These are phyloP conservation scores for Stichopus chloronotus DNA, from an alignment of 35 echinoderm and acorn worm genomes.

Conservation along the genomic window DNA sequence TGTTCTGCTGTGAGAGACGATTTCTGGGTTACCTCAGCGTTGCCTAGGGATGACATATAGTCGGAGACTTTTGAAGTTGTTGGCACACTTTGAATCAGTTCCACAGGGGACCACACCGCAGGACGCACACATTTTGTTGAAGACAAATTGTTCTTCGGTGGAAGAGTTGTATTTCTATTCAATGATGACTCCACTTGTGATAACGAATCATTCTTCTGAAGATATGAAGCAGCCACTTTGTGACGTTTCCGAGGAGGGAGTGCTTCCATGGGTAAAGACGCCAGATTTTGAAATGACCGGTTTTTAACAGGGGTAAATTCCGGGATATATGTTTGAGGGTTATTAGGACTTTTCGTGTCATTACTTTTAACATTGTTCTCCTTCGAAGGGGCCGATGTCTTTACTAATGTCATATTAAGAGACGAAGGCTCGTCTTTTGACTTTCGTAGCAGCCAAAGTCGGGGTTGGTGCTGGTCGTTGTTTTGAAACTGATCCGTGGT, in stretches of 20 bases:
- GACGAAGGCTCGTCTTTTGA: not conserved
- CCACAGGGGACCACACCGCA: not conserved
- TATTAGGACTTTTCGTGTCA: not conserved
- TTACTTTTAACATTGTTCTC: no score
- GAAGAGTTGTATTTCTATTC: no score
- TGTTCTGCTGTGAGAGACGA: not conserved
- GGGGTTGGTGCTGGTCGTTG: not conserved
- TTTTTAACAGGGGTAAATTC: not conserved
- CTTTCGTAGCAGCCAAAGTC: not conserved
- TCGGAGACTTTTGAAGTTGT: not conserved
- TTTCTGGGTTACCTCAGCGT: not conserved
- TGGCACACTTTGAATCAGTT: not conserved
- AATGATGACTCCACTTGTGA: not conserved
- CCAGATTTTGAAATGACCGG: constrained; percentile 45
- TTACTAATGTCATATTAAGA: not conserved
- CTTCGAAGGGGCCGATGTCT: not conserved
- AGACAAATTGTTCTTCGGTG: not conserved
- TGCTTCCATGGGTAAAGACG: constrained; percentile 6
- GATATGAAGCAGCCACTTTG: not conserved
- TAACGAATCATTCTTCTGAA: not conserved
- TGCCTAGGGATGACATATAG: not conserved
- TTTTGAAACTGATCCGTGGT: no score
- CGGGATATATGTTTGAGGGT: not conserved
- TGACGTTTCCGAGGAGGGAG: constrained; percentile 41
- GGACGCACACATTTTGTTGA: not conserved